Conservation (phyloP, 2,797 vertebrate genomes). For the Falco concolor region DNA sequence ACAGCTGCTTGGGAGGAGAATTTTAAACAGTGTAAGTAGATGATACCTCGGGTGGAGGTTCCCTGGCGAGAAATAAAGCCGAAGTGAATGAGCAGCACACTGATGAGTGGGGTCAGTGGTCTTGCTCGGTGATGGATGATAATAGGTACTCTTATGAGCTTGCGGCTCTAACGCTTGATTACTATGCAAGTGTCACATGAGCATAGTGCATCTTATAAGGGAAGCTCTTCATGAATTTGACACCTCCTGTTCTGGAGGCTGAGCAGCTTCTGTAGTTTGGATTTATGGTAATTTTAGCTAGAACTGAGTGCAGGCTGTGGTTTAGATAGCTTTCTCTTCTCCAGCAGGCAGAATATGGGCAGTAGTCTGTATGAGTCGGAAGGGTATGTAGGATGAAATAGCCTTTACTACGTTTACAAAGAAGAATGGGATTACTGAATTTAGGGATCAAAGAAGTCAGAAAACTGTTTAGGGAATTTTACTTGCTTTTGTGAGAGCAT, state of each 20-base stretch:
- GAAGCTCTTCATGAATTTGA: background rate
- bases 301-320: background rate
- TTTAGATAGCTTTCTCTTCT: background rate
- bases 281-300: background rate
- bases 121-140: background rate
- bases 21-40: background rate
- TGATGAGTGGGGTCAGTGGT: background rate
- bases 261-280: background rate
- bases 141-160: background rate
- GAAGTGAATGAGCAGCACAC: background rate
- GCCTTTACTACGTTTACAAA: background rate
- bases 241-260: background rate
- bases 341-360: background rate
- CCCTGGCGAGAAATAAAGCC: background rate
- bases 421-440: background rate
- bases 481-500: background rate
- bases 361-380: background rate
- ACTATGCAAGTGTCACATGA: background rate
- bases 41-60: background rate
- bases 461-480: background rate
- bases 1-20: background rate
- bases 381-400: background rate
- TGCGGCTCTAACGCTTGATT: background rate
- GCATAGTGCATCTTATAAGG: background rate
- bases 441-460: background rate